Evolutionary conservation across 2,113 vertebrate genomes (phyloP).

Genomic region (Arenaria interpres): DNA sequence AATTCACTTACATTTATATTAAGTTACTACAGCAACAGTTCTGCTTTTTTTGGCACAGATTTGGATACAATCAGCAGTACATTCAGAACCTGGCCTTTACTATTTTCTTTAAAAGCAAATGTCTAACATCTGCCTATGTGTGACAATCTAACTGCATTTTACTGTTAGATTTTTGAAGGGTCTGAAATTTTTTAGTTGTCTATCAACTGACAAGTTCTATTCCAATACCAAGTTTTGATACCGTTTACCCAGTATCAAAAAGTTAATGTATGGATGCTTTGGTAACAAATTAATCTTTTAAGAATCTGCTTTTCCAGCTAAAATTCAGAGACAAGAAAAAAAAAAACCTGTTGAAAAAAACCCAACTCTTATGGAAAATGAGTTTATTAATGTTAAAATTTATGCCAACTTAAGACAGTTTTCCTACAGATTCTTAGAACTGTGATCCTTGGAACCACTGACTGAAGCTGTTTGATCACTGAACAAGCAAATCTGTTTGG

Average conservation of each 20-base stretch:
- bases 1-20: not conserved
- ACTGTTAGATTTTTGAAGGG: not conserved
- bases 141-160: not conserved
- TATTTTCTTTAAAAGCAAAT: not conserved
- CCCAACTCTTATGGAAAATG: not conserved
- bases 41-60: not conserved
- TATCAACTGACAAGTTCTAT: not conserved
- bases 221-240: not conserved
- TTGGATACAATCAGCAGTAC: not conserved
- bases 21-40: not conserved
- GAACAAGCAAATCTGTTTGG: not conserved
- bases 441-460: not conserved
- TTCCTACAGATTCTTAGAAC: not conserved
- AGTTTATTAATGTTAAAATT: not conserved
- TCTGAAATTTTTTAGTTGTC: not conserved
- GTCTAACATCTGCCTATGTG: not conserved
- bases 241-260: not conserved
- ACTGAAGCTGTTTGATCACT: not conserved
- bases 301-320: not conserved
- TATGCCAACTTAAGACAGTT: not conserved
- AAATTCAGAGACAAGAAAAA: not conserved
- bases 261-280: not conserved
- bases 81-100: not conserved
- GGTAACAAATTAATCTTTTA: not conserved
- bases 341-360: not conserved